phyloP scores from a whole-genome alignment of 2,888 invertebrate genomes.

The Chromoteleia sp. region DNA sequence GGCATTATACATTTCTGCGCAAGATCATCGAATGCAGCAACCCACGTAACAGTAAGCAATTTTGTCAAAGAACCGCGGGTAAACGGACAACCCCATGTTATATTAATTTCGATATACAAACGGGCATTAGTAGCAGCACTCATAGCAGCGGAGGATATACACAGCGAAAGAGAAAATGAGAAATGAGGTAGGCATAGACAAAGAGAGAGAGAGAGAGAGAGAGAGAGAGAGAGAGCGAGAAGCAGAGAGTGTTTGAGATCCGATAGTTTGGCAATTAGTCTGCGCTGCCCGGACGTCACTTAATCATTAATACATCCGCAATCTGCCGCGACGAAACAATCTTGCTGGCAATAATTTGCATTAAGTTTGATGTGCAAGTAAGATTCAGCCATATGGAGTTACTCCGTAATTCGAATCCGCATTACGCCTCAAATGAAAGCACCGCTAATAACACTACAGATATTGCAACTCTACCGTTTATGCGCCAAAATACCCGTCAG shows the following conservation, averaged over 20 bases:
- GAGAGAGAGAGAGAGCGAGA: not conserved
- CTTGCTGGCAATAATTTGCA: constrained; percentile 54
- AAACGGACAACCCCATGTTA: constrained; percentile 67
- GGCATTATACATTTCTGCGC: constrained; percentile 56
- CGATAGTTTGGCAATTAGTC: constrained; percentile 65
- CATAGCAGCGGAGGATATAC: constrained; percentile 4
- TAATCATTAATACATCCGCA: constrained; percentile 57
- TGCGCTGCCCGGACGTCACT: constrained; percentile 34
- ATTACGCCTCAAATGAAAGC: constrained; percentile 8
- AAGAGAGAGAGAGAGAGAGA: not conserved
- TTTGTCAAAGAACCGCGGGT: constrained; percentile 54
- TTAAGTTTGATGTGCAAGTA: constrained; percentile 55
- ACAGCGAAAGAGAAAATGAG: too few species aligned
- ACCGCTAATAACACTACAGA: constrained; percentile 16
- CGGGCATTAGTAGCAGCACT: constrained; percentile 56
- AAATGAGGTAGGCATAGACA: too few species aligned
- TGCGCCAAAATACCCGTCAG: not conserved
- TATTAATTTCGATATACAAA: constrained; percentile 73
- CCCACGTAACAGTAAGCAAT: constrained; percentile 47
- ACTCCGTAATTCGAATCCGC: constrained; percentile 19
- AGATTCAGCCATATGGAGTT: constrained; percentile 25
- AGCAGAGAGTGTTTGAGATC: constrained; percentile 5
- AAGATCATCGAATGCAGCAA: constrained; percentile 62
- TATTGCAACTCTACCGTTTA: constrained; percentile 12
- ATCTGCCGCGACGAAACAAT: constrained; percentile 62